Conservation (phyloP, 2,113 vertebrate species). For the Lynx canadensis region DNA sequence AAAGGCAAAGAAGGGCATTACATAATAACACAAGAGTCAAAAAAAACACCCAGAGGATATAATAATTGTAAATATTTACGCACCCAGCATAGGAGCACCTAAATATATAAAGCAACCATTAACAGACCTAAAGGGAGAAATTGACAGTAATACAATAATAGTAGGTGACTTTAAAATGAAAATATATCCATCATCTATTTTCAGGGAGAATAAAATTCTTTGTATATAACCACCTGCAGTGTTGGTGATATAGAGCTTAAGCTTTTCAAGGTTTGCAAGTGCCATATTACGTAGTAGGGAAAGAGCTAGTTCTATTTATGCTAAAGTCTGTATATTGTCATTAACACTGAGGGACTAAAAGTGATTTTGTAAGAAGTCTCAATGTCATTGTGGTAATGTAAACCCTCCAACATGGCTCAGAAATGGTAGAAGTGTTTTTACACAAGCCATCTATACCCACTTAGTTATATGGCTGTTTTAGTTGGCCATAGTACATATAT, state of each 20-base stretch:
- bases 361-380: neutral
- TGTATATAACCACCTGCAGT: neutral
- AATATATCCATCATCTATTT: constrained; percentile 39
- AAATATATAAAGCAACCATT: neutral
- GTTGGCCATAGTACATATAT: neutral
- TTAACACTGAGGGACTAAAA: neutral
- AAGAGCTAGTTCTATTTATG: neutral
- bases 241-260: neutral
- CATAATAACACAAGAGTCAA: neutral
- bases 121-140: neutral
- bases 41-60: neutral
- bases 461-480: neutral
- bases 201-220: constrained; percentile 11
- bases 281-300: neutral
- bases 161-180: constrained; percentile 44
- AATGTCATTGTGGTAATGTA: neutral
- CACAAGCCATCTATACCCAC: neutral
- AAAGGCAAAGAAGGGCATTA: neutral
- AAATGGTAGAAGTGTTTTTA: neutral
- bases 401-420: neutral
- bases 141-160: neutral
- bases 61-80: neutral
- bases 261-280: neutral
- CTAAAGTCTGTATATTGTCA: neutral
- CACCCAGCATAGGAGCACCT: neutral